Base-by-base conservation (phyloP, 2,797 vertebrate genomes). In the Pterois miles region DNA sequence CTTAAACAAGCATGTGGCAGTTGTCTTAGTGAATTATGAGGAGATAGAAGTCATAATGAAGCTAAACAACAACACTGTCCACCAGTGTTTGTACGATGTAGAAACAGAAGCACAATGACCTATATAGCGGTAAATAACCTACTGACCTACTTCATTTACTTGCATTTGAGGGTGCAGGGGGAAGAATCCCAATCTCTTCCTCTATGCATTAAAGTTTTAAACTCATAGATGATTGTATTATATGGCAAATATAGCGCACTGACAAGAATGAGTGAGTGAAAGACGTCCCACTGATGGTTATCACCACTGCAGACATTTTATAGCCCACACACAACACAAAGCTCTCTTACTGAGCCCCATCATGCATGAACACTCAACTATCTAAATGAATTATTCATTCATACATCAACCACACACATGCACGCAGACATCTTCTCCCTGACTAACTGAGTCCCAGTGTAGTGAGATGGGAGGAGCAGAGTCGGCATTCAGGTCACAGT, bases 371-470 rank as follows among this genome's bases (percentile, higher is more conserved):
- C 59, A 80, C 76, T 71, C 73, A 59, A 76, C 69, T 73, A 72
- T 72, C 34, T 40, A 33, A 48, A 89, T 91, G 3, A 85, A 91
- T 86, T 75, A 91, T 91, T 89, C 43, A 88, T 82, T 74, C 70
- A 59, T 29, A 70, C 74, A 76, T 74, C 65, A 74, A 38, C n/a
- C 72, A 63, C 36, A 34, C 67, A 70, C 20, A 18, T 74, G 59
- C 36, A 36, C 23, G 46, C 81, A 78, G 27, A 87, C 20, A 63
- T 71, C 40, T 71, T 78, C 27, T 8, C 33, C 58, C 64, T 29
- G 56, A 58, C 40, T 46, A 36, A 64, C 18, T 25, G 59, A 82
- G 38, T 22, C 53, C 48, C 38, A 58, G 68, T 46, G 34, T 13
- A 38, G 54, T 14, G n/a, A 29, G 67, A 56, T 13, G 62, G 56